These are phyloP conservation scores for Xestia ashworthii DNA, from an alignment of 2,888 invertebrate species.

Conservation along the genomic window DNA sequence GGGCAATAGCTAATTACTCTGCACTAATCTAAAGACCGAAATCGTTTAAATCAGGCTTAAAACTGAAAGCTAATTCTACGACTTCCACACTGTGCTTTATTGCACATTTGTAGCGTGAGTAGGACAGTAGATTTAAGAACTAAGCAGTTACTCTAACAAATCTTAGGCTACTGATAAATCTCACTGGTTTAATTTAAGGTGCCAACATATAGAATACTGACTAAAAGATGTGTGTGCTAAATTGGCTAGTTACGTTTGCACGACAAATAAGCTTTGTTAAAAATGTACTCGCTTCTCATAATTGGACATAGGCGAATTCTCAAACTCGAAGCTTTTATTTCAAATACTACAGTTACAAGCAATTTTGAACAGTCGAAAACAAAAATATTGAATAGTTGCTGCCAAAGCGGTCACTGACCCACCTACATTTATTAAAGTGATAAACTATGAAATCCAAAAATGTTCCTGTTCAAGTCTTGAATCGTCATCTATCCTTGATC, in stretches of 20 bases:
- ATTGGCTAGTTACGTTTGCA: not conserved
- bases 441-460: no score
- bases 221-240: not conserved
- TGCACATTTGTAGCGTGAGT: not conserved
- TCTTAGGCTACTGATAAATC: conserved; percentile 14
- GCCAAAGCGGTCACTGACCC: no score
- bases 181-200: not conserved
- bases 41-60: conserved; percentile 10
- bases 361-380: not conserved
- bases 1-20: not conserved
- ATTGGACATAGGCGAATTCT: not conserved
- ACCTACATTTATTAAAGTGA: no score
- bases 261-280: not conserved
- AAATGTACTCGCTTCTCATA: not conserved
- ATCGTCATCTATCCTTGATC: no score
- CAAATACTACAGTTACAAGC: not conserved
- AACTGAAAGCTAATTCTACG: not conserved
- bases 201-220: not conserved
- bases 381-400: no score
- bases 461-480: no score
- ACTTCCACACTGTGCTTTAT: not conserved
- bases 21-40: not conserved
- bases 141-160: conserved; percentile 10
- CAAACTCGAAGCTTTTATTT: not conserved
- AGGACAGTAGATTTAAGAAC: conserved; percentile 6